A percentile compares a stretch with the other conserved stretches of the same genome.
phyloP scores from a whole-genome alignment of 2,888 invertebrate species.

The Entomobrya multifasciata region DNA sequence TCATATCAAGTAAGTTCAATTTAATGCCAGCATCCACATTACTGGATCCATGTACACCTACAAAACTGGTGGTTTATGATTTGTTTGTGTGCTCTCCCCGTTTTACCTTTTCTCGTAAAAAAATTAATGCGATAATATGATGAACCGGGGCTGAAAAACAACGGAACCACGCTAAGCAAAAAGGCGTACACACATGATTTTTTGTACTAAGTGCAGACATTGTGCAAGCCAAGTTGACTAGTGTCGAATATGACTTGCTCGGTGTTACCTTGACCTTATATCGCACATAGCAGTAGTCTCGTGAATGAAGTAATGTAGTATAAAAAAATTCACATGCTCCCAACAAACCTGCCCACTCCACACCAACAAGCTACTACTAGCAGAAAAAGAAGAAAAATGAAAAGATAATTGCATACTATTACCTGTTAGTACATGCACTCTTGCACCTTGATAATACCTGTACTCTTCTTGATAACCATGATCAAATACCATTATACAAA shows the following conservation, averaged over 20 bases:
- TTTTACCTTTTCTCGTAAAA: no score
- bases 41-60: constrained; percentile 9
- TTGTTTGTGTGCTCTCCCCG: neutral
- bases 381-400: neutral
- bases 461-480: neutral
- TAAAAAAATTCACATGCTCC: neutral
- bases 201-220: neutral
- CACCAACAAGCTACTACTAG: constrained; percentile 2
- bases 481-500: constrained; percentile 23
- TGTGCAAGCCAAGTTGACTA: neutral
- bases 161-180: constrained; percentile 44
- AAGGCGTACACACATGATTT: constrained; percentile 1
- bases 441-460: constrained; percentile 4
- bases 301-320: constrained; percentile 30
- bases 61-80: constrained; percentile 28
- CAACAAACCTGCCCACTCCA: neutral
- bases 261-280: constrained; percentile 57
- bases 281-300: neutral
- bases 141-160: constrained; percentile 41
- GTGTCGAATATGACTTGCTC: neutral
- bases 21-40: no score
- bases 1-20: no score
- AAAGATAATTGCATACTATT: constrained; percentile 5
- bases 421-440: neutral
- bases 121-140: constrained; percentile 7